Percentiles rank a stretch among this genome's conserved stretches.
Evolutionary conservation across 2,888 invertebrate genomes (phyloP).

Genomic region (Epicampocera succincta): DNA sequence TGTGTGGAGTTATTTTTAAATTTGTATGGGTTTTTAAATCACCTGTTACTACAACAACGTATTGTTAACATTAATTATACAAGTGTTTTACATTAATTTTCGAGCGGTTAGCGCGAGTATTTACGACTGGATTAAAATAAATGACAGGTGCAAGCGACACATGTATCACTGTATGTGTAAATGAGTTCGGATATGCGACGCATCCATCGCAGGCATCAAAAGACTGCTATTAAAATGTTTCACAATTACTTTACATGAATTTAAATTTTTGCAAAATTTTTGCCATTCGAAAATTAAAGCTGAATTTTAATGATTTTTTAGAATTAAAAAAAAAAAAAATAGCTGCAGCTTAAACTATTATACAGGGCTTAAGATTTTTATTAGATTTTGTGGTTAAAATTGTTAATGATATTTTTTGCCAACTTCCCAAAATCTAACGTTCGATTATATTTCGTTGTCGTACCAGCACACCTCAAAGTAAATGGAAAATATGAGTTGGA

Average conservation of each 20-base stretch:
- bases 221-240: not conserved
- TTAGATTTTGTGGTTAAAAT: too few species aligned
- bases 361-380: too few species aligned
- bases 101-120: slow-evolving; percentile 65
- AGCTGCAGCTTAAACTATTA: too few species aligned
- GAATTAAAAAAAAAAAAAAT: too few species aligned
- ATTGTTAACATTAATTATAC: slow-evolving; percentile 75
- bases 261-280: too few species aligned
- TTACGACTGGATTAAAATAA: slow-evolving; percentile 60
- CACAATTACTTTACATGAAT: not conserved
- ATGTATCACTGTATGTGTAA: not conserved
- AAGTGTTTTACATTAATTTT: slow-evolving; percentile 73
- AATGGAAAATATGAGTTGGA: too few species aligned
- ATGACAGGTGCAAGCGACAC: slow-evolving; percentile 60
- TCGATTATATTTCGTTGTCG: too few species aligned
- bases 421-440: too few species aligned
- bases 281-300: too few species aligned
- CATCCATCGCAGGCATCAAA: not conserved
- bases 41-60: slow-evolving; percentile 40
- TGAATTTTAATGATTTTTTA: too few species aligned
- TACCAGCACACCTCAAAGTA: too few species aligned
- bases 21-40: slow-evolving; percentile 8
- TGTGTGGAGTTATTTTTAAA: not conserved
- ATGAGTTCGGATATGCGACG: not conserved
- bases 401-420: too few species aligned